phyloP scores from a whole-genome alignment of 1,140 invertebrate genomes.

The Aphis craccivora region DNA sequence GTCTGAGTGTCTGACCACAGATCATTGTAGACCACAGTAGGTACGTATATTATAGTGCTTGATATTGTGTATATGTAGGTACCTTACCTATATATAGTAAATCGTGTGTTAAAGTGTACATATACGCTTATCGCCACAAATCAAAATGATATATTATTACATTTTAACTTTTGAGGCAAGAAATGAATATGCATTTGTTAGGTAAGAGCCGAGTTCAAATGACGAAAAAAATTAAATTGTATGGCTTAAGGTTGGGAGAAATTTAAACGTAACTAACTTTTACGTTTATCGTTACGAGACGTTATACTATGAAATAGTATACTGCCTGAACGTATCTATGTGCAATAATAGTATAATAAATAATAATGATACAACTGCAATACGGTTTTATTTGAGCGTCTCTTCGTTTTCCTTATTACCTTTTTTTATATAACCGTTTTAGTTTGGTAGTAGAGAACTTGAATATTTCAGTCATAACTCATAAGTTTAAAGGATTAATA shows the following conservation, averaged over 20 bases:
- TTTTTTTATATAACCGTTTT: not conserved
- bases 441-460: not conserved
- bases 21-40: not conserved
- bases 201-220: not conserved
- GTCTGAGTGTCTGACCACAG: not conserved
- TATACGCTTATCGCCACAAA: not conserved
- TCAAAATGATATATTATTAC: slow-evolving; percentile 10
- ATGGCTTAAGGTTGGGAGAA: not conserved
- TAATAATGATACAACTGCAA: not conserved
- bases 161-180: not conserved
- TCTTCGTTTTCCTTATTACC: not conserved
- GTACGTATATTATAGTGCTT: not conserved
- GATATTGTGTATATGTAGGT: not conserved
- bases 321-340: not conserved
- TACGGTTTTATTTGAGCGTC: not conserved
- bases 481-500: not conserved
- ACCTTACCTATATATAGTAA: not conserved
- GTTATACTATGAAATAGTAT: not conserved
- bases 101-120: not conserved
- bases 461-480: not conserved
- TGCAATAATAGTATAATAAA: slow-evolving; percentile 7
- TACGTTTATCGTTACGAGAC: not conserved
- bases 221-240: not conserved
- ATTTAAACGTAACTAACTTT: not conserved
- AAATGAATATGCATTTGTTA: not conserved